Conservation (phyloP, 2,113 vertebrate species). For the Lota lota region DNA sequence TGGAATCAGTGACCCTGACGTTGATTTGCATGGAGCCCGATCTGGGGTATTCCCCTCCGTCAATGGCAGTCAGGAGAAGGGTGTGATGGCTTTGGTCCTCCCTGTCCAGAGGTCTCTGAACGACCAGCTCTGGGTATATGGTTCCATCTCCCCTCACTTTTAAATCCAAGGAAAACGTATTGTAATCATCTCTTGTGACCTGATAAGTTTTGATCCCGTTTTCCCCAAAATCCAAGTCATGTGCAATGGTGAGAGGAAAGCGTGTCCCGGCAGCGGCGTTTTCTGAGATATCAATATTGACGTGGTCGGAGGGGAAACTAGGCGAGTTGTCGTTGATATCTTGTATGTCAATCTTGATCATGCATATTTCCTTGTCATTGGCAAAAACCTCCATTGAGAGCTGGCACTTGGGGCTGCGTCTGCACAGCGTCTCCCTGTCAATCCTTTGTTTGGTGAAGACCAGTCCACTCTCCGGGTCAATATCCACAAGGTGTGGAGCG, state of each 20-base stretch:
- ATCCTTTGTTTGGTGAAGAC: slow-evolving; percentile 97
- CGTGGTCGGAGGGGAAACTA: slow-evolving; percentile 91
- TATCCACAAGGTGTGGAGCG: slow-evolving; percentile 91
- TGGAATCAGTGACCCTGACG: slow-evolving; percentile 96
- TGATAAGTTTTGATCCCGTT: slow-evolving; percentile 95
- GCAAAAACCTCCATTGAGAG: slow-evolving; percentile 97
- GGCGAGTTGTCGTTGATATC: slow-evolving; percentile 98
- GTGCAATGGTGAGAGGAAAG: slow-evolving; percentile 93
- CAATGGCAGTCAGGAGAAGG: slow-evolving; percentile 90
- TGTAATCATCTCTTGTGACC: slow-evolving; percentile 92
- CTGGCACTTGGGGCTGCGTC: slow-evolving; percentile 92
- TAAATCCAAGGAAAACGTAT: slow-evolving; percentile 94
- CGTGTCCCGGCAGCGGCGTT: slow-evolving; percentile 95
- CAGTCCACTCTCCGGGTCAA: slow-evolving; percentile 94
- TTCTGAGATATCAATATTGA: slow-evolving; percentile 97
- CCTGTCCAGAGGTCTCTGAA: slow-evolving; percentile 93
- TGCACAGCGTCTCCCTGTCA: slow-evolving; percentile 93
- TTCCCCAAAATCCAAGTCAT: slow-evolving; percentile 91
- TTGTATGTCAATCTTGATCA: slow-evolving; percentile 98
- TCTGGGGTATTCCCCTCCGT: slow-evolving; percentile 91
- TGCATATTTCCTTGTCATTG: slow-evolving; percentile 97
- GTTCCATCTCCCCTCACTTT: slow-evolving; percentile 96
- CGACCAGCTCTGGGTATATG: slow-evolving; percentile 94
- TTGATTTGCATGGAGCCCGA: slow-evolving; percentile 95
- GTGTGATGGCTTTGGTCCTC: slow-evolving; percentile 97